Evolutionary conservation across 2,797 vertebrate genomes (phyloP), one percentile per base, ranked within the genome.

Genomic region (Sebastes goodei): DNA sequence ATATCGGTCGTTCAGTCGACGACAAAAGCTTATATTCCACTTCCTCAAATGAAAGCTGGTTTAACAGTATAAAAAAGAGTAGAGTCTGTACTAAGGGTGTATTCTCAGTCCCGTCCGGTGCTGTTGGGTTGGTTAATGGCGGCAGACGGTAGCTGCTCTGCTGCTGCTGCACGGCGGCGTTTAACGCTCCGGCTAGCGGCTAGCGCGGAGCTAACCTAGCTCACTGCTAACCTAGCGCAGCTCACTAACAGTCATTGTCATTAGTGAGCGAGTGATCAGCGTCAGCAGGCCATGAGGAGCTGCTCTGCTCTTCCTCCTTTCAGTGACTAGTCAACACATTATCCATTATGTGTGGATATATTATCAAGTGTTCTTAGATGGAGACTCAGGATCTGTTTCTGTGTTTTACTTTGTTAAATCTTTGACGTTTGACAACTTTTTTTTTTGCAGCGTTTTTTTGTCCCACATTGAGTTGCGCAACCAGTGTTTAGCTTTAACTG

Each of bases 61-160:
- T 85, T 86, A 80, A 80, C 59, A 46, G 35, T 35, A 76, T 8
- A 73, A 66, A 72, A 76, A 75, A 59, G 81, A 77, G 86, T 14
- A 75, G 68, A 52, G 63, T 64, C 78, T 89, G 82, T 84, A 87
- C 88, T 88, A 85, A 70, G 89, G 87, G 88, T 92, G 88, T 88
- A 88, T 94, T 93, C 83, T 89, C 90, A 83, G 79, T 94, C 94
- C 93, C 92, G 86, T 88, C 92, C 92, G 93, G 61, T 81, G 94
- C 93, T 82, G 93, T 87, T 89, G 92, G 81, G 83, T 78, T 82
- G 90, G 86, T 78, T 95, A 95, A 95, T 96, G 95, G 95, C 95
- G 95, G 82, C 93, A 81, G 87, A 68, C 92, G 74, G 84, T 56
- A 87, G 91, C 93, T 91, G 86, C 90, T 93, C 90, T 76, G 56